Percentiles rank a stretch among this genome's conserved stretches.
Evolutionary conservation across 2,888 invertebrate species (phyloP).

Genomic region (Plagodis pulveraria): DNA sequence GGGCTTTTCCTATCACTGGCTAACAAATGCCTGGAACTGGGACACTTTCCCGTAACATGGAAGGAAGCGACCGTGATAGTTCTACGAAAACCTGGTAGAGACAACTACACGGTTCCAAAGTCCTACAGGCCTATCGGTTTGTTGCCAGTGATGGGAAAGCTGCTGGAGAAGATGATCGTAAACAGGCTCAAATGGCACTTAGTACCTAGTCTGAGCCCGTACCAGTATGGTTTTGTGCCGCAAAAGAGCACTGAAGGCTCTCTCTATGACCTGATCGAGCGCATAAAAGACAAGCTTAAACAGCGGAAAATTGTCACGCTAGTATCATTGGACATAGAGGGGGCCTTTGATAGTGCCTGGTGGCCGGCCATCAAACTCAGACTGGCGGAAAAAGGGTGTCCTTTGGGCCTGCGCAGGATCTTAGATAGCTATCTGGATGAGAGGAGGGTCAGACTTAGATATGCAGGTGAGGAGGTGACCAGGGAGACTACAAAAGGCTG

Average conservation of each 20-base stretch:
- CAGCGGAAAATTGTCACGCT: conserved; percentile 18
- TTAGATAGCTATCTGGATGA: conserved; percentile 1
- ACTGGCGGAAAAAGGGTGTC: conserved; percentile 7
- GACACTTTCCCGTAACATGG: conserved; percentile 4
- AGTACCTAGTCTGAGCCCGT: conserved; percentile 12
- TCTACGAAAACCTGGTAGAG: conserved; percentile 3
- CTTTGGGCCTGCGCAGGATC: background rate
- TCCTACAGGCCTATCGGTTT: conserved; percentile 9
- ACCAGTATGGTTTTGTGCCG: conserved; percentile 35
- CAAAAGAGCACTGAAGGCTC: conserved; percentile 33
- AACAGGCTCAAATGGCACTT: conserved; percentile 27
- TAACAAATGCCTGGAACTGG: conserved; percentile 3
- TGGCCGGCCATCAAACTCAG: conserved; percentile 2
- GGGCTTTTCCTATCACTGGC: background rate
- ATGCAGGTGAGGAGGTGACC: background rate
- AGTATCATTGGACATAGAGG: conserved; percentile 11
- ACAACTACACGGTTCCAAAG: background rate
- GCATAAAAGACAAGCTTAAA: conserved; percentile 5
- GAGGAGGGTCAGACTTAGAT: background rate
- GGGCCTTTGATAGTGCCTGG: background rate
- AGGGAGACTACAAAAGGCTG: background rate
- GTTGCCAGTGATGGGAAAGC: conserved; percentile 14
- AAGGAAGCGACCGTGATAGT: conserved; percentile 4
- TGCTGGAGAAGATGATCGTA: conserved; percentile 28
- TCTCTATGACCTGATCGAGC: conserved; percentile 25